Base-by-base conservation (phyloP, 2,888 invertebrate genomes). In the Pammene aurita region DNA sequence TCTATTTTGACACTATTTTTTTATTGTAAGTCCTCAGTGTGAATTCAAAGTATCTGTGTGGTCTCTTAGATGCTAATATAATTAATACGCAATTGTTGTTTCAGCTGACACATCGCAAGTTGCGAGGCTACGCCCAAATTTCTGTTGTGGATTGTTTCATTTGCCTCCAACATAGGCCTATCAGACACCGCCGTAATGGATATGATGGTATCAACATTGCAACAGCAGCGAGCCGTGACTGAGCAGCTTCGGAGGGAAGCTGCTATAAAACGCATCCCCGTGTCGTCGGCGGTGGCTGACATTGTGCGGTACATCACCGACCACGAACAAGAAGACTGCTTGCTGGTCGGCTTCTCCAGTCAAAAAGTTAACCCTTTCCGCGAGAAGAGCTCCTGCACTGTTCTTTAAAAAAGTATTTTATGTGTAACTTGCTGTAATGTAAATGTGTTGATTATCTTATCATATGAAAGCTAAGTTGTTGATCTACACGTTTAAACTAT, bases 301-400 rank as follows among this genome's bases (percentile, higher is more conserved):
- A 97, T 98, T 78, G 96, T 98, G 84, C 97, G 97, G 84, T 98
- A 95, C 84, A 96, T 98, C 74, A 94, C 95, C 54, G 98, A 98
- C 79, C 98, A 98, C 82, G 96, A 97, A 82, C 96, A 97, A 78
- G 98, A 98, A 82, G 98, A 98, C 90, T 98, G 96, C 81, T 94
- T 98, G 58, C 94, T 98, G 74, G 97, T 97, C 74, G 98, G 98
- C 44, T 98, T 98, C 88, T 96, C 97, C 73, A 97, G 96, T 77
- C 98, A 98, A 86, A 97, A 98, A 86, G 97, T 97, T 14, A 98
- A 98, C 91, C 98, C 98, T 38, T 98, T 98, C 93, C 95, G 98
- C 75, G 98, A 98, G 90, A 98, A 98, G 92, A 97, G 96, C 84
- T 96, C 97, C 71, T 98, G 98, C 92, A 94, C 94, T 78, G 93